Evolutionary conservation across 2,113 vertebrate genomes (phyloP).

Genomic region (Leptodactylus fuscus): DNA sequence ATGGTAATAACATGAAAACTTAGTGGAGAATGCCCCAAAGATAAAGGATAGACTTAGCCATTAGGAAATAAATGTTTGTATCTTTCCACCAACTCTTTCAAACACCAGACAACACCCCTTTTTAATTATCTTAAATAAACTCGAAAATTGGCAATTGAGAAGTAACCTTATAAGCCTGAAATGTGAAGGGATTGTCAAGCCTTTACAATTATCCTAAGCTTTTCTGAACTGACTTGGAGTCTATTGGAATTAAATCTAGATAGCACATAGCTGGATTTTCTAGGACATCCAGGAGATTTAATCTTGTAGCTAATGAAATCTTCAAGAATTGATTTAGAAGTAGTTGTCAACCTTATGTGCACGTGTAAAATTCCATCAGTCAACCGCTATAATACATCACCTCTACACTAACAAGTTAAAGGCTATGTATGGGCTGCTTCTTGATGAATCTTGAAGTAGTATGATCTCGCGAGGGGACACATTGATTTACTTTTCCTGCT

Average conservation of each 20-base stretch:
- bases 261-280: conserved; percentile 43
- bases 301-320: conserved; percentile 47
- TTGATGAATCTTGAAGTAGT: conserved; percentile 3
- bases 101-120: background rate
- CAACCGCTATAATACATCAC: conserved; percentile 23
- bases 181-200: conserved; percentile 28
- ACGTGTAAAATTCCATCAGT: conserved; percentile 40
- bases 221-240: conserved; percentile 30
- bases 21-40: background rate
- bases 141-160: conserved; percentile 22
- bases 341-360: conserved; percentile 34
- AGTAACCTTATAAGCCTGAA: conserved; percentile 8
- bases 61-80: background rate
- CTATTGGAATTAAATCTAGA: conserved; percentile 49
- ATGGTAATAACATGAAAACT: background rate
- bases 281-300: conserved; percentile 47
- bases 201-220: conserved; percentile 40
- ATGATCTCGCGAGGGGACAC: background rate
- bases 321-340: conserved; percentile 45
- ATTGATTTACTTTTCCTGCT: background rate
- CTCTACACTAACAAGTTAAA: conserved; percentile 22
- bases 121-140: conserved; percentile 13
- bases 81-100: background rate
- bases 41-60: background rate
- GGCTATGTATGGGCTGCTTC: background rate